Evolutionary conservation across 2,113 vertebrate genomes (phyloP).

Genomic region (Phyllopteryx taeniolatus): DNA sequence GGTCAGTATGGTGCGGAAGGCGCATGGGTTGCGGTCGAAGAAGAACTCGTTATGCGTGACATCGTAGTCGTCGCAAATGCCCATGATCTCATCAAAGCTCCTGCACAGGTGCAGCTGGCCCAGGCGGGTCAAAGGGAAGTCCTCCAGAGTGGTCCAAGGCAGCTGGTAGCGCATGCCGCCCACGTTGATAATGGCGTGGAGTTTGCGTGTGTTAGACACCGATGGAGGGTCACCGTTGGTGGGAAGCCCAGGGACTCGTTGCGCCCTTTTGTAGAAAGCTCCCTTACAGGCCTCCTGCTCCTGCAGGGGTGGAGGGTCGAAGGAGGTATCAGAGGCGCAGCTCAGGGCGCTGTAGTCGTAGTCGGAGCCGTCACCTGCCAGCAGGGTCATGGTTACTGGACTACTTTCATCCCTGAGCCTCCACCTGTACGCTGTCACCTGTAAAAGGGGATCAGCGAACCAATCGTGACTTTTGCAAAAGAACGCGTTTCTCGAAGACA

Average conservation of each 20-base stretch:
- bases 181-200: conserved; percentile 92
- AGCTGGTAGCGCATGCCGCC: conserved; percentile 92
- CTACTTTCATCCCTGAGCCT: conserved; percentile 77
- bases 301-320: conserved; percentile 78
- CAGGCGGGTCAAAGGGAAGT: conserved; percentile 90
- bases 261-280: conserved; percentile 89
- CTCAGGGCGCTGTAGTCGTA: conserved; percentile 96
- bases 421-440: conserved; percentile 43
- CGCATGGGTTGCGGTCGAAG: conserved; percentile 94
- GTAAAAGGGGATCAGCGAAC: neutral
- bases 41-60: conserved; percentile 94
- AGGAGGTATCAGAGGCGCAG: conserved; percentile 86
- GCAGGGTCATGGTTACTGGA: conserved; percentile 88
- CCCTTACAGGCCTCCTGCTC: conserved; percentile 85
- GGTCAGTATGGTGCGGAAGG: conserved; percentile 93
- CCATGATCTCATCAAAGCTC: conserved; percentile 94
- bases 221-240: conserved; percentile 50
- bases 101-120: conserved; percentile 90
- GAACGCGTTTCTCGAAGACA: neutral
- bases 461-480: neutral
- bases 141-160: conserved; percentile 94
- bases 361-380: conserved; percentile 93
- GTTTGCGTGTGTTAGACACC: conserved; percentile 75
- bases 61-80: conserved; percentile 93
- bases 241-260: conserved; percentile 67